These are phyloP conservation scores for Chrysolina haemoptera DNA, from an alignment of 2,888 invertebrate species.

Conservation along the genomic window DNA sequence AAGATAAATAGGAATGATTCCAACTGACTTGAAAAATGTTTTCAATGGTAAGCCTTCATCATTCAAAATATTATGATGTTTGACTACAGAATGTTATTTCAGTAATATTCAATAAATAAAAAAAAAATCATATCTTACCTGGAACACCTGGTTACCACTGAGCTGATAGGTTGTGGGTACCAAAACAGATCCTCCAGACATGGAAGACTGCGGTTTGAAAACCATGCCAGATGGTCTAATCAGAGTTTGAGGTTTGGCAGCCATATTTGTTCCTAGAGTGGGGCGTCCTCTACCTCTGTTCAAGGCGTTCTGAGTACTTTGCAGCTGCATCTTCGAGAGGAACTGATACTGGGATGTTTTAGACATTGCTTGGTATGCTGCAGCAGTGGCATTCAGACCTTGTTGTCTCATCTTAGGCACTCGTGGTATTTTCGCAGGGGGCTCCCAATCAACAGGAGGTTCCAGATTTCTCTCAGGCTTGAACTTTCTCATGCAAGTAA, in stretches of 20 bases:
- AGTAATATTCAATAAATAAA: constrained; percentile 4
- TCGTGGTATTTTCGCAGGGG: constrained; percentile 93
- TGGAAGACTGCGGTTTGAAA: constrained; percentile 78
- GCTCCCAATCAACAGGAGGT: constrained; percentile 93
- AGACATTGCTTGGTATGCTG: constrained; percentile 71
- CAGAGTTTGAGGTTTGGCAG: constrained; percentile 56
- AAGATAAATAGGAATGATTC: too few species aligned
- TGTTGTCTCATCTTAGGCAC: constrained; percentile 70
- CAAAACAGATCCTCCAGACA: constrained; percentile 73
- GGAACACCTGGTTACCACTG: constrained; percentile 76
- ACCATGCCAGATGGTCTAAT: constrained; percentile 74
- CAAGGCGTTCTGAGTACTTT: constrained; percentile 55
- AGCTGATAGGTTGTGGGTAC: constrained; percentile 76
- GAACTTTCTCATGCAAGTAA: constrained; percentile 91
- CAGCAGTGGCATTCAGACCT: constrained; percentile 66
- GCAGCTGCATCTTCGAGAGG: constrained; percentile 66
- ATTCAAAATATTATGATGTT: constrained; percentile 5
- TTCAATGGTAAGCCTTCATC: too few species aligned
- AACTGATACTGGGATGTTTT: constrained; percentile 66
- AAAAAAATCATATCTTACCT: constrained; percentile 69
- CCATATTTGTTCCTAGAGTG: constrained; percentile 56
- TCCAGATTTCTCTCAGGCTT: constrained; percentile 89
- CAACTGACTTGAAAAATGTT: too few species aligned
- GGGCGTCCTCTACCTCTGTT: constrained; percentile 66
- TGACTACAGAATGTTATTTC: constrained; percentile 2